Percentiles rank a stretch among this genome's conserved stretches.
Evolutionary conservation across 2,797 vertebrate species (phyloP).

Genomic region (Dermochelys coriacea): DNA sequence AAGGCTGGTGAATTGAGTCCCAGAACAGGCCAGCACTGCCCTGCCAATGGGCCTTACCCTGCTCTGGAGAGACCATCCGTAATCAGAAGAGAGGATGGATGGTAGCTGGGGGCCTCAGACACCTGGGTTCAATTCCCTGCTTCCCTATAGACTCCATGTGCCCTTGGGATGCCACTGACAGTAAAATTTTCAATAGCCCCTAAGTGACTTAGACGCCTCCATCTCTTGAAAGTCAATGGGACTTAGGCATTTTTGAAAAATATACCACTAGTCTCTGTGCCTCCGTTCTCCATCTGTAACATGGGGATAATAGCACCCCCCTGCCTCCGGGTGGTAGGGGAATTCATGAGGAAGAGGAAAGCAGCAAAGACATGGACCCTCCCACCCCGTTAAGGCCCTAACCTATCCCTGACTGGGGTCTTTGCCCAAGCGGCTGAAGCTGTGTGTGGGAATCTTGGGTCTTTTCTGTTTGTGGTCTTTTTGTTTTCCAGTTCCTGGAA

Average conservation of each 20-base stretch:
- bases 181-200: neutral
- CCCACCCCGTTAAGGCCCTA: neutral
- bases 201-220: neutral
- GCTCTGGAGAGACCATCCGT: neutral
- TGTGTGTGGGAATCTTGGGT: neutral
- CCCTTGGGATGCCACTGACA: neutral
- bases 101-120: neutral
- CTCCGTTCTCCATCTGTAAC: neutral
- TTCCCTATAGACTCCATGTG: neutral
- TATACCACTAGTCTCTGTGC: neutral
- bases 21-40: neutral
- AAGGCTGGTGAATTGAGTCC: neutral
- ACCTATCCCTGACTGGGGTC: fast-evolving
- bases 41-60: neutral
- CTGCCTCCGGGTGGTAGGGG: neutral
- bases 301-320: neutral
- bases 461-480: neutral
- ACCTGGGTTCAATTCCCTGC: neutral
- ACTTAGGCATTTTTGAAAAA: neutral
- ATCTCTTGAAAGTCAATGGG: neutral
- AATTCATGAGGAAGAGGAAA: neutral
- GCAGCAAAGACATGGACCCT: neutral
- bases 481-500: slow-evolving; percentile 82
- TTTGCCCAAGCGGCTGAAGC: fast-evolving
- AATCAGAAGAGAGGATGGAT: neutral